Evolutionary conservation across 1,140 invertebrate species (phyloP).

Genomic region (Eueides isabella): DNA sequence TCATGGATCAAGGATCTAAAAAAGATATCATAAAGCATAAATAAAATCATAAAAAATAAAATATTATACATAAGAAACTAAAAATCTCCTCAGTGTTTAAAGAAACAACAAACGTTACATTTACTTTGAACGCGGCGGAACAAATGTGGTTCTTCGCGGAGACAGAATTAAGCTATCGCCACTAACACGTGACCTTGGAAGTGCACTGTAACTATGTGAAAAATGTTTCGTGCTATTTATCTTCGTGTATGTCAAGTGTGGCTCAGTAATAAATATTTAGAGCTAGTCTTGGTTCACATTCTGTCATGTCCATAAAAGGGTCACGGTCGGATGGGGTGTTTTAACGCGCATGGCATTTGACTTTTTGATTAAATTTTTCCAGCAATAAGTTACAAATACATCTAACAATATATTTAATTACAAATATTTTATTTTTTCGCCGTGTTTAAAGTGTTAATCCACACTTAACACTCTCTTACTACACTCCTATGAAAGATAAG

Average conservation of each 20-base stretch:
- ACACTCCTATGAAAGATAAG: too few species aligned
- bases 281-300: not conserved
- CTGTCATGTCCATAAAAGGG: not conserved
- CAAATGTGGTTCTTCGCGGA: constrained; percentile 1
- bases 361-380: not conserved
- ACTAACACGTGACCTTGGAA: not conserved
- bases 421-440: too few species aligned
- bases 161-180: constrained; percentile 10
- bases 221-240: not conserved
- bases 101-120: not conserved
- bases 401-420: too few species aligned
- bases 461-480: too few species aligned
- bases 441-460: too few species aligned
- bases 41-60: too few species aligned
- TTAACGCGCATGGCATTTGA: not conserved
- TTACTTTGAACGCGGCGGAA: not conserved
- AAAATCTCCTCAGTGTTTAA: not conserved
- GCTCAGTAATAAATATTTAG: not conserved
- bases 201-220: not conserved
- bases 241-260: not conserved
- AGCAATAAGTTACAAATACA: too few species aligned
- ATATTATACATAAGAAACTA: too few species aligned
- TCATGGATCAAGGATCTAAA: too few species aligned
- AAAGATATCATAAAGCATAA: too few species aligned
- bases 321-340: not conserved